Percentiles rank a stretch among this genome's conserved stretches.
phyloP scores from a whole-genome alignment of 2,888 invertebrate genomes.

The Pelosia muscerda region DNA sequence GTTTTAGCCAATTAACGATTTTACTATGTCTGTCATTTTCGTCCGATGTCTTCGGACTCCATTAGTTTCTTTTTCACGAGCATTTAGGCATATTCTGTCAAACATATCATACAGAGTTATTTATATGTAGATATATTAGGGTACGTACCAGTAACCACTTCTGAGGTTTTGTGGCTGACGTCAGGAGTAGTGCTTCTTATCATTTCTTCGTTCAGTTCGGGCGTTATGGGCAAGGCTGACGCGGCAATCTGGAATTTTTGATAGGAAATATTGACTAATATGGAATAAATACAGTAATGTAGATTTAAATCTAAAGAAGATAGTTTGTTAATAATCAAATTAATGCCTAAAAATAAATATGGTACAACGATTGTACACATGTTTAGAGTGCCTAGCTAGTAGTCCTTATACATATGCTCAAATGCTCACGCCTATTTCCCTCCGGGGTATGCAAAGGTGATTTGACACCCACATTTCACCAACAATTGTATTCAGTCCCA shows the following conservation, averaged over 20 bases:
- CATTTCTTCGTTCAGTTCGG: slow-evolving; percentile 92
- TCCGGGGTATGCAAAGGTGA: no score
- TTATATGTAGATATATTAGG: neutral
- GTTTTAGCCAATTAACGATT: no score
- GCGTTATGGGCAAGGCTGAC: slow-evolving; percentile 90
- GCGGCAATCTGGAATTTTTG: slow-evolving; percentile 82
- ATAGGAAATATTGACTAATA: neutral
- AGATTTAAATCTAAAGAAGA: neutral
- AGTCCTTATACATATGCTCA: no score
- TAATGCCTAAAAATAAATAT: no score
- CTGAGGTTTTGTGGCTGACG: slow-evolving; percentile 77
- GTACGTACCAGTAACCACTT: slow-evolving; percentile 81
- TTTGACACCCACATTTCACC: no score
- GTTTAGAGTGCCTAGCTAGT: neutral
- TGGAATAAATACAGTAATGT: neutral
- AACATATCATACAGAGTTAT: neutral
- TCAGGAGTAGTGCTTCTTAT: slow-evolving; percentile 89
- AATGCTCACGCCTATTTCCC: no score
- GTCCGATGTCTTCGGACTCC: no score
- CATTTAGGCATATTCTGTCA: no score
- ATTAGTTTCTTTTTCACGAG: no score
- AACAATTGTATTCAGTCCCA: no score
- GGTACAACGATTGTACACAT: neutral
- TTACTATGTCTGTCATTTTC: no score
- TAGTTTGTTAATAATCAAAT: neutral